phyloP scores from a whole-genome alignment of 2,113 vertebrate species.

The Peromyscus californicus region DNA sequence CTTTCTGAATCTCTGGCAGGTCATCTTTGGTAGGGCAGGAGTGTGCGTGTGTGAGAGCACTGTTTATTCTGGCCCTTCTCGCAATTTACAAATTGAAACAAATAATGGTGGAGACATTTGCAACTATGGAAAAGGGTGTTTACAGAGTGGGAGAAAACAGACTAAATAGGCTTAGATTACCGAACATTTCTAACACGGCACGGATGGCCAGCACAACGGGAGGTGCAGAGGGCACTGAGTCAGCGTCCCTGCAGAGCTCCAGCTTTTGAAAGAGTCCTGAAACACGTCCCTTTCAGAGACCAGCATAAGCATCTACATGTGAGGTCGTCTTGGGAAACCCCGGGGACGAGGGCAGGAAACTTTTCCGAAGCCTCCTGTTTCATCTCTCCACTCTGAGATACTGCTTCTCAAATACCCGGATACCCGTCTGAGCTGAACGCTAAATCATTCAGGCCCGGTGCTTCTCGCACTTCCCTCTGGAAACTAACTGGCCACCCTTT shows the following conservation, averaged over 20 bases:
- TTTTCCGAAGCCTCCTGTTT: slow-evolving; percentile 79
- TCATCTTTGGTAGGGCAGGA: slow-evolving; percentile 70
- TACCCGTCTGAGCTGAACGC: slow-evolving; percentile 60
- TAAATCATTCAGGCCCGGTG: slow-evolving; percentile 81
- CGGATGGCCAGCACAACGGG: slow-evolving; percentile 68
- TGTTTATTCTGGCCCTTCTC: slow-evolving; percentile 89
- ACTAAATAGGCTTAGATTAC: slow-evolving; percentile 90
- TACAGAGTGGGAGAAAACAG: slow-evolving; percentile 89
- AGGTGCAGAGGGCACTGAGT: slow-evolving; percentile 86
- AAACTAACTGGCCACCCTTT: slow-evolving; percentile 69
- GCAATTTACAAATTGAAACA: slow-evolving; percentile 91
- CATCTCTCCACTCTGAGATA: slow-evolving; percentile 61
- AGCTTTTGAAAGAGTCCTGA: slow-evolving; percentile 71
- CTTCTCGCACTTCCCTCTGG: slow-evolving; percentile 79
- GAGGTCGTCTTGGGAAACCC: slow-evolving; percentile 56
- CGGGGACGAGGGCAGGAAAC: slow-evolving; percentile 46
- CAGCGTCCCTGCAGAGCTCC: slow-evolving; percentile 76
- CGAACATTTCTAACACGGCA: slow-evolving; percentile 83
- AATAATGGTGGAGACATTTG: slow-evolving; percentile 89
- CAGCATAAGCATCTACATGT: slow-evolving; percentile 1
- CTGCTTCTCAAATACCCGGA: slow-evolving; percentile 73
- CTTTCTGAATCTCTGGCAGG: slow-evolving; percentile 69
- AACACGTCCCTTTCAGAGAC: slow-evolving; percentile 60
- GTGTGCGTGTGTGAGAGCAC: slow-evolving; percentile 85
- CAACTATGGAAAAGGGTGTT: slow-evolving; percentile 90